Conservation (phyloP, 2,888 invertebrate genomes). For the Scaptomyza tumidula region DNA sequence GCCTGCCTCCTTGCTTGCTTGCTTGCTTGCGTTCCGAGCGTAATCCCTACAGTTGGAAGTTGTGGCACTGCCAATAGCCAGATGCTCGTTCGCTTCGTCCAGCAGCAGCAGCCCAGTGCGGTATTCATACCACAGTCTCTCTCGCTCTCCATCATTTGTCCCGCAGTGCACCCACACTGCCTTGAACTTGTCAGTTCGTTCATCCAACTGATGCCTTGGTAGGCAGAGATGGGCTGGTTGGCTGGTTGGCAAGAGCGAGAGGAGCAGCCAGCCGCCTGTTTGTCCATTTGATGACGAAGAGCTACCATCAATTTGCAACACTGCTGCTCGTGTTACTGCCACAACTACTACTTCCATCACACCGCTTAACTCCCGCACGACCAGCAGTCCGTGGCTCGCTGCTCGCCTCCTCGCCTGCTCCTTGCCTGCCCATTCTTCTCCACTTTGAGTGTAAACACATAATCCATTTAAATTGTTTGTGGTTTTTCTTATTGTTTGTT, state of each 20-base stretch:
- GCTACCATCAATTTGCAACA: slow-evolving; percentile 75
- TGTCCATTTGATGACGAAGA: slow-evolving; percentile 73
- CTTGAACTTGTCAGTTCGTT: slow-evolving; percentile 71
- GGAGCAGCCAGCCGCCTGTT: slow-evolving; percentile 46
- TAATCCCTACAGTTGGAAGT: slow-evolving; percentile 62
- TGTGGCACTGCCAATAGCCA: slow-evolving; percentile 42
- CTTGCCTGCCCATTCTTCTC: slow-evolving; percentile 34
- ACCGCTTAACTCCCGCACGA: slow-evolving; percentile 28
- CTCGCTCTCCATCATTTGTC: background rate
- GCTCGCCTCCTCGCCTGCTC: background rate
- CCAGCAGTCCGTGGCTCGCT: slow-evolving; percentile 15
- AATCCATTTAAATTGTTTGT: slow-evolving; percentile 79
- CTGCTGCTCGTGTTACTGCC: slow-evolving; percentile 33
- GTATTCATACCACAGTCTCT: background rate
- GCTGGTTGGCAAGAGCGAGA: background rate
- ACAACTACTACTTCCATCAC: slow-evolving; percentile 1
- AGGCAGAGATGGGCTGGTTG: slow-evolving; percentile 6
- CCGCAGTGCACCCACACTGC: slow-evolving; percentile 56
- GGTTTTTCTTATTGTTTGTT: slow-evolving; percentile 78
- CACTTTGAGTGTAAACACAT: slow-evolving; percentile 74
- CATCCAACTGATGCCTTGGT: slow-evolving; percentile 54
- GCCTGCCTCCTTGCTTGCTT: slow-evolving; percentile 6
- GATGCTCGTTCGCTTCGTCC: slow-evolving; percentile 26
- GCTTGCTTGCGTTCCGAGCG: slow-evolving; percentile 32
- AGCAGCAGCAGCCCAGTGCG: slow-evolving; percentile 6